Evolutionary conservation across 2,888 invertebrate species (phyloP), one percentile per base, ranked within the genome.

Genomic region (Lottia scabra): DNA sequence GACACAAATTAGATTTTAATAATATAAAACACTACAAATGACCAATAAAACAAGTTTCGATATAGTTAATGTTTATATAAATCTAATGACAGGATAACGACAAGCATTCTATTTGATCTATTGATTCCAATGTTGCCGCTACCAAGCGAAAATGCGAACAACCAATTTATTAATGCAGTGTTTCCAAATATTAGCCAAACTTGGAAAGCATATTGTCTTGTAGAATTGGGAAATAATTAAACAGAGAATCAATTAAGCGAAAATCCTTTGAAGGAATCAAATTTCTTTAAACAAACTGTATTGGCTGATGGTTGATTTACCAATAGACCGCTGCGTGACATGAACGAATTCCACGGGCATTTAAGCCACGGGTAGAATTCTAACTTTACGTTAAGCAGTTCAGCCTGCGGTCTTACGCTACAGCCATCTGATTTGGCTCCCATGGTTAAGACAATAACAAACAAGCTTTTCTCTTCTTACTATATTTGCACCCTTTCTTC

Each of bases 401-500:
- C 19, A 56, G 56, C 56, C 56, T 56, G 23, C 56, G 23, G 56
- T 19, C 43, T 16, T n/a, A 16, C 30, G 4, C 16, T 27, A 13
- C n/a, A 27, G 67, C 44, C 75, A 75, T 70, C 72, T 75, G 75
- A 70, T 46, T 23, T 48, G 62, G 23, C 63, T 75, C 75, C 66
- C 75, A 75, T 63, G 72, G 44, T 65, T 75, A 68, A 75, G 71
- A 75, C 75, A 75, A 75, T 72, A 68, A 64, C 68, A 71, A 73
- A 70, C 70, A 67, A 70, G 56, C 46, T 72, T 63, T 63, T 68
- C 30, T 43, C 19, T 45, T 65, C 68, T 38, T 73, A 66, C 64
- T 45, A 48, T 64, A 68, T 75, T 69, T 73, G 72, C 65, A 70
- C 69, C 73, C 70, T 75, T 73, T 75, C 75, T 67, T 73, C 68